Evolutionary conservation across 1,140 invertebrate species (phyloP), one percentile per base, ranked within the genome.

Genomic region (Drosophila repletoides): DNA sequence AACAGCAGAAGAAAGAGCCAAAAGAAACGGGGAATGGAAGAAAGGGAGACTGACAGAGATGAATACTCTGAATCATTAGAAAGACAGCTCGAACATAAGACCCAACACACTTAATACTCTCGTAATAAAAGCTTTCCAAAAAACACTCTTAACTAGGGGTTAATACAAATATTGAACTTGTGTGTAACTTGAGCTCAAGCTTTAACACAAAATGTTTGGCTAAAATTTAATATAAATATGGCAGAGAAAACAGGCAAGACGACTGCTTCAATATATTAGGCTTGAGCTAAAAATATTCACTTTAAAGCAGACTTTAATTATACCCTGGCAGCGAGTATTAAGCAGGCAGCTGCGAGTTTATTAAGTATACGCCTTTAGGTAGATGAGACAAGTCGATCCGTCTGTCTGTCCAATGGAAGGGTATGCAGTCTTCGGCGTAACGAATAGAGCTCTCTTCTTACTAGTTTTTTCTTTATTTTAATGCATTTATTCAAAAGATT

Each of bases 21-120:
- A n/a, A 52, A 66, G 51, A 51, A 41, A 4, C 24, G 7, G 24
- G 3, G 7, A 7, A 2, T n/a, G 9, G 12, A 10, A 7, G 22
- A 43, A n/a, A 26, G n/a, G 14, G 9, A 24, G 2, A 4, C 51
- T 41, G 34, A 59, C 28, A 36, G 17, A 48, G 52, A 56, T 63
- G 59, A 53, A 53, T 53, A 45, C 24, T n/a, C n/a, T 28, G 22
- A 14, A 21, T 49, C 56, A 60, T 49, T 60, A 38, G 45, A 49
- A 10, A 26, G 10, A 21, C 24, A 9, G 10, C 24, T 28, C 2
- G 7, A 29, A 14, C n/a, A n/a, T n/a, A 45, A 24, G 21, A 24
- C 10, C 12, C 9, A 29, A 15, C 29, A 19, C 28, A 48, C 29
- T 48, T 19, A 17, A 12, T 21, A 9, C 15, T 21, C 28, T 31